Base-by-base conservation (phyloP, 2,888 invertebrate genomes). In the Synanthedon formicaeformis region DNA sequence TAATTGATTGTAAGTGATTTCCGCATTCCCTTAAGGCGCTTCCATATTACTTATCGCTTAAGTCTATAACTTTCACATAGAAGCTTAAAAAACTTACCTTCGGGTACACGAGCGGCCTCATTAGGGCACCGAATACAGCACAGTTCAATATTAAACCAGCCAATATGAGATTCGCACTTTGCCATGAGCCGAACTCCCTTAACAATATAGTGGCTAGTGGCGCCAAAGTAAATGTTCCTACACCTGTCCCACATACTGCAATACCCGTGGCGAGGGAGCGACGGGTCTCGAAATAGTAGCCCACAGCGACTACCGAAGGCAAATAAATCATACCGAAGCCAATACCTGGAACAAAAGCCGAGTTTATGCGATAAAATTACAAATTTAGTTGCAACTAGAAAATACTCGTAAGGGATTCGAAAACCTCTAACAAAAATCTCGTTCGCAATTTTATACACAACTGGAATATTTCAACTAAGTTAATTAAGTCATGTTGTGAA, bases 251-350 rank as follows among this genome's bases (percentile, higher is more conserved):
- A 73, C 98, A 98, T 0, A 98, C 98, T 0, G 98, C 98, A 55
- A 96, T 95, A 52, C 93, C 98, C 52, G 98, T 98, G 51, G 98
- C 98, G 59, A 98, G 87, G 11, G 98, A 96, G 57, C 98, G 90
- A 66, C 96, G 95, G 50, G 96, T 95, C 85, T 98, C 98, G 85
- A 99, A 99, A 88, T 98, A 98, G 83, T 97, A 97, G 6, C 97
- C 97, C 27, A 98, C 98, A 53, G 96, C 96, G 11, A 98, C 98
- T 48, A 99, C 98, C 2, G 98, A 98, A 0, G 98, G 98, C 51
- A 99, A 90, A 81, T 97, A 97, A 67, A 97, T 96, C 88, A 97
- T 91, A 58, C 97, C 96, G 73, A 97, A 96, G 18, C 97, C 97
- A 64, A 97, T 92, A 60, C 96, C 96, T 95, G 88, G 13, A 75